Conservation (phyloP, 2,888 invertebrate species). For the Antheraea yamamai region DNA sequence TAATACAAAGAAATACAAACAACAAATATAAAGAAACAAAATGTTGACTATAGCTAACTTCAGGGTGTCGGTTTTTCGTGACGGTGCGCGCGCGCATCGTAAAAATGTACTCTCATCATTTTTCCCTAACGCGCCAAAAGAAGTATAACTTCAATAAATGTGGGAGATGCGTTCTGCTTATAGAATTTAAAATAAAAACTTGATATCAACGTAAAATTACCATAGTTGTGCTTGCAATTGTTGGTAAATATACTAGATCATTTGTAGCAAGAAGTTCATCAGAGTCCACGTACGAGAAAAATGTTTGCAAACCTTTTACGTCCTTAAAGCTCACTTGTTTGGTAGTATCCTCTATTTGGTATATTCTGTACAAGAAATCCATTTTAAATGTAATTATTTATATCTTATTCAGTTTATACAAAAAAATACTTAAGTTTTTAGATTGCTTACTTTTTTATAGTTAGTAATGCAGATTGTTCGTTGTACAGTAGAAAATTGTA, state of each 20-base stretch:
- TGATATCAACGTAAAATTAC: slow-evolving; percentile 8
- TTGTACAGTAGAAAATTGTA: slow-evolving; percentile 27
- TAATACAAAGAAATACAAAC: too few relatives aligned
- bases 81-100: too few relatives aligned
- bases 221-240: slow-evolving; percentile 31
- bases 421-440: neutral
- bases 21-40: too few relatives aligned
- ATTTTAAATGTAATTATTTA: slow-evolving; percentile 4
- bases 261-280: slow-evolving; percentile 58
- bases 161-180: neutral
- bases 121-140: too few relatives aligned
- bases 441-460: slow-evolving; percentile 22
- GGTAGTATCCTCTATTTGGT: slow-evolving; percentile 26
- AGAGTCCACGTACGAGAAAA: slow-evolving; percentile 46
- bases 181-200: too few relatives aligned
- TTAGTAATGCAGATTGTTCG: slow-evolving; percentile 18
- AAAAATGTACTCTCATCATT: too few relatives aligned
- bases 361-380: slow-evolving; percentile 27
- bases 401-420: neutral
- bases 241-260: slow-evolving; percentile 51
- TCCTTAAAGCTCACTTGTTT: slow-evolving; percentile 22
- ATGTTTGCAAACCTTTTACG: slow-evolving; percentile 43
- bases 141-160: too few relatives aligned
- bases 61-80: too few relatives aligned
- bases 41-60: too few relatives aligned